Evolutionary conservation across 2,113 vertebrate species (phyloP).

Genomic region (Cheilinus undulatus): DNA sequence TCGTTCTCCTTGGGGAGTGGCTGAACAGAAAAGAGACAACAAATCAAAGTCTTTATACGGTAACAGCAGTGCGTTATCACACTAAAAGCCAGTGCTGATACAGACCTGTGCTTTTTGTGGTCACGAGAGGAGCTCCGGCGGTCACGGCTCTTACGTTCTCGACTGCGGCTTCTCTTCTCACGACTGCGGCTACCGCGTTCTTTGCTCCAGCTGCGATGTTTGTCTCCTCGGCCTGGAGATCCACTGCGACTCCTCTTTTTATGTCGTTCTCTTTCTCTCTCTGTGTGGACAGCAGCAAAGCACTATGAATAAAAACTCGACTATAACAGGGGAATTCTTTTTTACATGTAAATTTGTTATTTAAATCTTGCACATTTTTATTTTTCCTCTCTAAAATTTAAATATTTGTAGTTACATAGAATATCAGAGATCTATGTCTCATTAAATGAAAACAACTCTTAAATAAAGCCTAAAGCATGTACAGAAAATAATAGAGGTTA

Average conservation of each 20-base stretch:
- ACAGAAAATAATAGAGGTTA: no score
- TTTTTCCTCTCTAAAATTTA: no score
- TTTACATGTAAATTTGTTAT: not conserved
- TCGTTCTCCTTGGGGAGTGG: constrained; percentile 75
- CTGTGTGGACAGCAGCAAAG: constrained; percentile 40
- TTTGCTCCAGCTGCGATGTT: constrained; percentile 82
- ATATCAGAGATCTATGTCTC: no score
- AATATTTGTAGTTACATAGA: no score
- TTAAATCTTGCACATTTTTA: no score
- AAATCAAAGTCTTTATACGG: not conserved
- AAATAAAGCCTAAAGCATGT: no score
- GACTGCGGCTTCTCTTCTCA: constrained; percentile 74
- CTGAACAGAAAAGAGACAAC: constrained; percentile 31
- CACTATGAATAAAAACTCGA: not conserved
- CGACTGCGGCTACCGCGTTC: constrained; percentile 76
- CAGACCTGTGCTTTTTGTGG: constrained; percentile 82
- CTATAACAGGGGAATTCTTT: not conserved
- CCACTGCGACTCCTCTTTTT: constrained; percentile 78
- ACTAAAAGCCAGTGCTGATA: not conserved
- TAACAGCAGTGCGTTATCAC: not conserved
- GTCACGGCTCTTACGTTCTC: constrained; percentile 76
- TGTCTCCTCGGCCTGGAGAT: constrained; percentile 68
- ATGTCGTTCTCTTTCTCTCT: constrained; percentile 81
- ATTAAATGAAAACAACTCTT: no score
- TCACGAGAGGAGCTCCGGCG: constrained; percentile 78